These are phyloP conservation scores for Oxyscelio sp. DNA, from an alignment of 2,888 invertebrate species.

Conservation along the genomic window DNA sequence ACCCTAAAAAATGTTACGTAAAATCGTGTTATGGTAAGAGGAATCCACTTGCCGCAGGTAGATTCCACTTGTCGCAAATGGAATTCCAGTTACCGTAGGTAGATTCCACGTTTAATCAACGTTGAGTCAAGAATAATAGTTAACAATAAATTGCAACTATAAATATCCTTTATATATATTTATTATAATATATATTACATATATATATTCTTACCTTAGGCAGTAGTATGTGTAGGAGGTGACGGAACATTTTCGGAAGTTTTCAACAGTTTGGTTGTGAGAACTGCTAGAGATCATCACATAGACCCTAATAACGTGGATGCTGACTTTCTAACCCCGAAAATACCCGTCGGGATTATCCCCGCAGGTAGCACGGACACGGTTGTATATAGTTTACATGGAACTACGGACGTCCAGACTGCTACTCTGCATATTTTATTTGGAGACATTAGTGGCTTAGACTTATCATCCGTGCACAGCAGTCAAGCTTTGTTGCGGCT, in stretches of 20 bases:
- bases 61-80: too few relatives aligned
- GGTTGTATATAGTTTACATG: constrained; percentile 93
- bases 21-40: too few relatives aligned
- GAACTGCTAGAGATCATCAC: constrained; percentile 89
- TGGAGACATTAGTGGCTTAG: constrained; percentile 92
- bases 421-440: constrained; percentile 95
- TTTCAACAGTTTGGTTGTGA: constrained; percentile 92
- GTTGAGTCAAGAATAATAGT: too few relatives aligned
- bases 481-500: constrained; percentile 91
- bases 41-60: too few relatives aligned
- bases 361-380: constrained; percentile 94
- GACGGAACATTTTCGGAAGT: constrained; percentile 96
- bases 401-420: constrained; percentile 94
- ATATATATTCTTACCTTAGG: too few relatives aligned
- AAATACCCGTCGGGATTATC: constrained; percentile 91
- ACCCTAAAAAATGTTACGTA: too few relatives aligned
- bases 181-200: too few relatives aligned
- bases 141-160: constrained; percentile 3
- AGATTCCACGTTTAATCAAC: too few relatives aligned
- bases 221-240: constrained; percentile 94
- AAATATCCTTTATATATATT: constrained; percentile 82
- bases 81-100: too few relatives aligned
- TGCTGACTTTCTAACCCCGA: constrained; percentile 89
- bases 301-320: constrained; percentile 90
- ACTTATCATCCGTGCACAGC: constrained; percentile 93